Conservation (phyloP, 2,113 vertebrate genomes). For the Raja brachyura region DNA sequence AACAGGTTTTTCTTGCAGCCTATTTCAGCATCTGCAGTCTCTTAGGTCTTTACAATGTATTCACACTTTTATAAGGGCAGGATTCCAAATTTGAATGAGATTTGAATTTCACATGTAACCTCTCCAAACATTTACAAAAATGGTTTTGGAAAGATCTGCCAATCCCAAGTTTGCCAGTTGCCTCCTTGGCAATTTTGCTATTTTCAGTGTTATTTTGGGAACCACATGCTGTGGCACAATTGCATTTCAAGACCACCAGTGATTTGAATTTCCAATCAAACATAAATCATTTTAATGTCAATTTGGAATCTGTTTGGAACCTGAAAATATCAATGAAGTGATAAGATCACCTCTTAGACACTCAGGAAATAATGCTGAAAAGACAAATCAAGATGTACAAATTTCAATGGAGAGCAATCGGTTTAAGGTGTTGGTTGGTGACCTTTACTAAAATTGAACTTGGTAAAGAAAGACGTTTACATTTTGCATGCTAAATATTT, state of each 20-base stretch:
- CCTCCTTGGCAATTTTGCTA: too few relatives aligned
- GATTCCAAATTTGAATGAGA: neutral
- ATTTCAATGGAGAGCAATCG: too few relatives aligned
- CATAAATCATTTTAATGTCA: neutral
- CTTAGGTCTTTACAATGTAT: neutral
- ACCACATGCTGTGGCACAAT: too few relatives aligned
- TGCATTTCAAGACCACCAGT: neutral
- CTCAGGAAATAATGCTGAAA: too few relatives aligned
- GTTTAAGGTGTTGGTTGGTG: too few relatives aligned
- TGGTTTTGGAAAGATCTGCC: neutral
- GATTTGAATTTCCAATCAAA: neutral
- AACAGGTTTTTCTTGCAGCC: too few relatives aligned
- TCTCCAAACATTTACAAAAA: neutral
- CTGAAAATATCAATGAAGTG: too few relatives aligned
- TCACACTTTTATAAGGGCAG: neutral
- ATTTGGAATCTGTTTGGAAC: neutral
- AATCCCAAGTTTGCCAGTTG: too few relatives aligned
- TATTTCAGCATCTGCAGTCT: too few relatives aligned
- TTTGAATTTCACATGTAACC: neutral
- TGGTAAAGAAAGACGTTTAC: neutral
- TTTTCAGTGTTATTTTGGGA: too few relatives aligned
- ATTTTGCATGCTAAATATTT: neutral
- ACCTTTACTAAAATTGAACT: neutral
- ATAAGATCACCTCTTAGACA: too few relatives aligned
- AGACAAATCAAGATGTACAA: too few relatives aligned